A percentile compares a stretch with the other conserved stretches of the same genome.
These are phyloP conservation scores for Prietella phreatophila DNA, from an alignment of 2,113 vertebrate genomes.

Conservation along the genomic window DNA sequence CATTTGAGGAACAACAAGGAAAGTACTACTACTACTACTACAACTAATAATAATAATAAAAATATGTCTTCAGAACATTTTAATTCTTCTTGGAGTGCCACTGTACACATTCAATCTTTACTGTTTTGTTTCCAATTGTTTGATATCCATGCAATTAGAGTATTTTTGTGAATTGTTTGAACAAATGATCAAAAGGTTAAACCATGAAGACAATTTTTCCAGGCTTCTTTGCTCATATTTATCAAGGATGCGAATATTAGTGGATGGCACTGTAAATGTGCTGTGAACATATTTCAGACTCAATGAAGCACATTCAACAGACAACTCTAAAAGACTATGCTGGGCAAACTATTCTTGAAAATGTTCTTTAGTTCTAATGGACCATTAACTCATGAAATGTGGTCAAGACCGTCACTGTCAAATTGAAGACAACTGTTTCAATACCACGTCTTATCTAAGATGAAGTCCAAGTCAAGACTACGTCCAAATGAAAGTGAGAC, in stretches of 20 bases:
- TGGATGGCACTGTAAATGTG: too few species aligned
- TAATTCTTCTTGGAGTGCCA: not conserved
- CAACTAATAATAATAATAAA: not conserved
- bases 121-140: too few species aligned
- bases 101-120: not conserved
- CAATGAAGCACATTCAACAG: not conserved
- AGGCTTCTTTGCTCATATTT: too few species aligned
- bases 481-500: not conserved
- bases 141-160: too few species aligned
- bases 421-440: not conserved
- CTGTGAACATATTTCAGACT: not conserved
- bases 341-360: not conserved
- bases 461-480: not conserved
- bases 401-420: not conserved
- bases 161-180: too few species aligned
- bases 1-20: not conserved
- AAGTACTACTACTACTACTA: not conserved
- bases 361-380: not conserved
- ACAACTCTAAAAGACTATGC: not conserved
- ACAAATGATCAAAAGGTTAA: too few species aligned
- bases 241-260: too few species aligned
- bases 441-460: not conserved
- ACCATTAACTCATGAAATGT: not conserved
- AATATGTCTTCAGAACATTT: not conserved
- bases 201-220: too few species aligned